A percentile compares a stretch with the other conserved stretches of the same genome.
Evolutionary conservation across 2,888 invertebrate species (phyloP).

Genomic region (Harmothoe impar): DNA sequence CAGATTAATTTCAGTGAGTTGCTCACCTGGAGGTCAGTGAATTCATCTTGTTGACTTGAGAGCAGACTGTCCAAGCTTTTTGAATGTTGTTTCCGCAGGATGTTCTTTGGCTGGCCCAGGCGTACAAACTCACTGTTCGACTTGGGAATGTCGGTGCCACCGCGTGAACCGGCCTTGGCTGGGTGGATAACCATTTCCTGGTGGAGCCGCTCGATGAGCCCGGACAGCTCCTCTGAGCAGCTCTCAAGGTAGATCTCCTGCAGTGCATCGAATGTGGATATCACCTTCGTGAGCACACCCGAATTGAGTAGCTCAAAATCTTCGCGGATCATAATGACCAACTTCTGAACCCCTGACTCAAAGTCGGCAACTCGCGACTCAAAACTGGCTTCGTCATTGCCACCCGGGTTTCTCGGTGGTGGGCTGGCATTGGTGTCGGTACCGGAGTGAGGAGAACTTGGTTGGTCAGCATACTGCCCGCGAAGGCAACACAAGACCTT

Average conservation of each 20-base stretch:
- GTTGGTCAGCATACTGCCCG: not conserved
- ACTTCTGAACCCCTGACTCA: not conserved
- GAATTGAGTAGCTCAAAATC: constrained; percentile 79
- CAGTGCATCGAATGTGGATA: constrained; percentile 77
- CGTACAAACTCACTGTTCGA: constrained; percentile 65
- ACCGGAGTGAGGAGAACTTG: not conserved
- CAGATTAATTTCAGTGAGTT: not conserved
- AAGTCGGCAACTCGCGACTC: constrained; percentile 49
- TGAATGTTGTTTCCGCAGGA: constrained; percentile 65
- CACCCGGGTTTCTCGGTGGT: not conserved
- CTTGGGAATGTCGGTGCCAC: constrained; percentile 62
- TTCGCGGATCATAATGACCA: constrained; percentile 78
- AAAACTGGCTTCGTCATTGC: not conserved
- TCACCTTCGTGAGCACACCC: constrained; percentile 77
- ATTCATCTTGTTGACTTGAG: constrained; percentile 68
- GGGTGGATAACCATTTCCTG: constrained; percentile 73
- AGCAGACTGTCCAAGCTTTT: constrained; percentile 74
- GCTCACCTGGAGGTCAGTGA: constrained; percentile 64
- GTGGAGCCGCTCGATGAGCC: constrained; percentile 77
- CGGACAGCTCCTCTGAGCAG: constrained; percentile 79
- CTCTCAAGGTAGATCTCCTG: constrained; percentile 80
- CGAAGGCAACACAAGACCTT: constrained; percentile 71
- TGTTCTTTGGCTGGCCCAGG: constrained; percentile 53
- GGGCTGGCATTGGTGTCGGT: not conserved
- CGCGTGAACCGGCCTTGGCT: not conserved